phyloP scores from a whole-genome alignment of 2,797 vertebrate genomes.

The Mionectes olivaceus region DNA sequence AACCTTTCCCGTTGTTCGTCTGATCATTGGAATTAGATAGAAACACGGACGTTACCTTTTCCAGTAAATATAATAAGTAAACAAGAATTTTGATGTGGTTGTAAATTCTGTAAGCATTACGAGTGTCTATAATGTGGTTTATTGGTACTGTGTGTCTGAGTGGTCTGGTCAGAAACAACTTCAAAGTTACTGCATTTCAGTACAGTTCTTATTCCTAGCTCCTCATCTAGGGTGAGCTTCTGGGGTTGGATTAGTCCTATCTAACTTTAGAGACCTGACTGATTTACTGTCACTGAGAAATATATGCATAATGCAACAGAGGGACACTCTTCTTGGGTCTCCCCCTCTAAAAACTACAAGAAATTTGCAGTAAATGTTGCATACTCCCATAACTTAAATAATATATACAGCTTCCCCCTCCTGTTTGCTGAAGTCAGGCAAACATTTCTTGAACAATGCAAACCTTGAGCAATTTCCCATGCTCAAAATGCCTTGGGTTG shows the following conservation, averaged over 20 bases:
- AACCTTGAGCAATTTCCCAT: neutral
- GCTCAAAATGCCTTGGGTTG: slow-evolving; percentile 21
- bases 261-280: neutral
- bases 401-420: neutral
- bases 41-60: neutral
- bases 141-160: neutral
- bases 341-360: neutral
- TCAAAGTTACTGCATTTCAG: neutral
- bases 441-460: neutral
- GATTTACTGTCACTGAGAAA: neutral
- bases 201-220: neutral
- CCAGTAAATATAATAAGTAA: neutral
- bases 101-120: neutral
- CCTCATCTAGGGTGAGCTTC: neutral
- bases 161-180: neutral
- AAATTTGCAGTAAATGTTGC: neutral
- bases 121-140: neutral
- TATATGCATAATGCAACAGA: neutral
- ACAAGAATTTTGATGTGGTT: neutral
- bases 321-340: neutral
- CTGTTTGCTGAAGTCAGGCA: neutral
- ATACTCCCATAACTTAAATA: neutral
- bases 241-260: neutral
- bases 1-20: neutral
- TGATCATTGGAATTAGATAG: neutral